These are phyloP conservation scores for Eristalis tenax DNA, from an alignment of 2,888 invertebrate species.

Conservation along the genomic window DNA sequence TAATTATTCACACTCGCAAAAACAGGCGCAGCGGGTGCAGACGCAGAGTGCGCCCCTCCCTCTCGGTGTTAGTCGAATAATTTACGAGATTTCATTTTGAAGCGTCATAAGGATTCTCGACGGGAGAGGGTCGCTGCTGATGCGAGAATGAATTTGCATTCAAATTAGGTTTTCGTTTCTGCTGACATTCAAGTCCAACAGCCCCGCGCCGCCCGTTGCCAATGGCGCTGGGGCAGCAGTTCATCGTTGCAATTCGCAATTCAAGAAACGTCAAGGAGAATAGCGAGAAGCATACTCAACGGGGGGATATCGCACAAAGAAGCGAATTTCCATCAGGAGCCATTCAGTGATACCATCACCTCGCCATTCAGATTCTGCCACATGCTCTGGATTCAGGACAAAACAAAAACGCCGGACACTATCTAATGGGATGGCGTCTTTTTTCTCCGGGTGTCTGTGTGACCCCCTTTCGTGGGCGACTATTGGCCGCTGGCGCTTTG, in stretches of 20 bases:
- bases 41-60: background rate
- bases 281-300: background rate
- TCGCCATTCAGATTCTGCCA: constrained; percentile 13
- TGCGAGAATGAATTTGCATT: constrained; percentile 61
- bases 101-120: constrained; percentile 26
- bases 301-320: background rate
- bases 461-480: no score
- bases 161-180: constrained; percentile 57
- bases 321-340: background rate
- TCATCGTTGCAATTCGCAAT: background rate
- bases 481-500: constrained; percentile 17
- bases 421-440: constrained; percentile 29
- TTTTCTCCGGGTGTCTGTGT: constrained; percentile 26
- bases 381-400: constrained; percentile 24
- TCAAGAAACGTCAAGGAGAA: background rate
- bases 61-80: constrained; percentile 37
- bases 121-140: background rate
- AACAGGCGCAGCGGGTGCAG: background rate
- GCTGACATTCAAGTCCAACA: background rate
- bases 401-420: constrained; percentile 26
- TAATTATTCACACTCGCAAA: constrained; percentile 37
- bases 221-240: background rate
- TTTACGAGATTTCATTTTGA: constrained; percentile 61
- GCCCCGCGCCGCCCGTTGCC: no score
- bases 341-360: background rate